A percentile compares a stretch with the other conserved stretches of the same genome.
Conservation (phyloP, 2,888 invertebrate species). For the Ichneumon xanthorius region DNA sequence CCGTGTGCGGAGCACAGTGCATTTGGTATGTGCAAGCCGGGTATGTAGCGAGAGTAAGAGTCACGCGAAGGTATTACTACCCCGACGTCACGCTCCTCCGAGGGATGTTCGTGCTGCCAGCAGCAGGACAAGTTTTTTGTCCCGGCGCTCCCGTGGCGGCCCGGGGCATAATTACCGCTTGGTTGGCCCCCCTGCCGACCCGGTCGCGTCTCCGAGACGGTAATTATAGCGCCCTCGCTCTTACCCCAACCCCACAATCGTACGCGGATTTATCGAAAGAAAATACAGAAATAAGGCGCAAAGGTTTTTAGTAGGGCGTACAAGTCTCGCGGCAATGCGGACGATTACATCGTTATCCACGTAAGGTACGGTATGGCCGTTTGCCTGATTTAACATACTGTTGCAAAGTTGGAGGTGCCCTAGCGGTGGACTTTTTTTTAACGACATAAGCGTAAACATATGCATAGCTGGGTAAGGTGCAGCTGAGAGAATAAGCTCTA, state of each 20-base stretch:
- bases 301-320: background rate
- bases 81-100: slow-evolving; percentile 72
- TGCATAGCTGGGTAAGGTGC: too few species aligned
- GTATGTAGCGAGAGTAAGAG: slow-evolving; percentile 71
- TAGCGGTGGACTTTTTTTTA: background rate
- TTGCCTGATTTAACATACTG: background rate
- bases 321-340: background rate
- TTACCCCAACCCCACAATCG: slow-evolving; percentile 12
- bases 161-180: slow-evolving; percentile 73
- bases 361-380: background rate
- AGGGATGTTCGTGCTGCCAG: slow-evolving; percentile 73
- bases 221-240: slow-evolving; percentile 59
- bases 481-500: too few species aligned
- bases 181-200: slow-evolving; percentile 58
- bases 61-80: slow-evolving; percentile 77
- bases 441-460: background rate
- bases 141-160: slow-evolving; percentile 67
- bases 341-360: background rate
- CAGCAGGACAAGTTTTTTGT: slow-evolving; percentile 74
- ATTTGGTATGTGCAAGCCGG: background rate
- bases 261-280: slow-evolving; percentile 39
- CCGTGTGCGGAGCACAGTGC: slow-evolving; percentile 60
- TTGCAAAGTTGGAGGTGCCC: background rate
- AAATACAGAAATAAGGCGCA: slow-evolving; percentile 18
- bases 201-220: slow-evolving; percentile 52